phyloP scores from a whole-genome alignment of 2,113 vertebrate genomes.

The Ibidorhyncha struthersii region DNA sequence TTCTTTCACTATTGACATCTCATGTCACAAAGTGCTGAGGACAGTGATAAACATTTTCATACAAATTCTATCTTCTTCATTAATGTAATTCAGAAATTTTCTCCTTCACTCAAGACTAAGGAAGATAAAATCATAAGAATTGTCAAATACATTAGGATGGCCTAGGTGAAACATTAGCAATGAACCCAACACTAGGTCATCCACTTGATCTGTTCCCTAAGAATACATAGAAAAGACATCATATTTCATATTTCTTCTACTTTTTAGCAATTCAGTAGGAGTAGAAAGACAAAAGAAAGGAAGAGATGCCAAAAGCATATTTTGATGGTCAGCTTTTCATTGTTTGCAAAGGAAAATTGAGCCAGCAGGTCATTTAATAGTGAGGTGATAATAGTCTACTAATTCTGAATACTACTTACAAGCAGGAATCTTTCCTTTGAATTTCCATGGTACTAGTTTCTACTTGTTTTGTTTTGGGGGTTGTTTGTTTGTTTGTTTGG shows the following conservation, averaged over 20 bases:
- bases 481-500: background rate
- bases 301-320: background rate
- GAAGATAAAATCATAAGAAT: background rate
- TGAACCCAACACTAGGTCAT: background rate
- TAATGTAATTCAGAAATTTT: background rate
- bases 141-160: background rate
- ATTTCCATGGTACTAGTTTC: background rate
- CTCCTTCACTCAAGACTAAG: background rate
- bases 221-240: background rate
- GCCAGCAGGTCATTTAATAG: background rate
- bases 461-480: background rate
- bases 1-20: background rate
- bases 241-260: background rate
- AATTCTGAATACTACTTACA: background rate
- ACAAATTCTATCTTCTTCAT: background rate
- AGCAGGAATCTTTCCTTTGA: background rate
- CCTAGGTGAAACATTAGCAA: background rate
- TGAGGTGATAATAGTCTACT: background rate
- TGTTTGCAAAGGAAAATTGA: background rate
- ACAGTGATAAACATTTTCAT: background rate
- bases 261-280: background rate
- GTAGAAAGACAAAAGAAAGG: background rate
- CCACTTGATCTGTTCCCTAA: background rate
- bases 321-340: background rate
- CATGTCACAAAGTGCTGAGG: background rate